Evolutionary conservation across 2,797 vertebrate genomes (phyloP).

Genomic region (Luscinia megarhynchos): DNA sequence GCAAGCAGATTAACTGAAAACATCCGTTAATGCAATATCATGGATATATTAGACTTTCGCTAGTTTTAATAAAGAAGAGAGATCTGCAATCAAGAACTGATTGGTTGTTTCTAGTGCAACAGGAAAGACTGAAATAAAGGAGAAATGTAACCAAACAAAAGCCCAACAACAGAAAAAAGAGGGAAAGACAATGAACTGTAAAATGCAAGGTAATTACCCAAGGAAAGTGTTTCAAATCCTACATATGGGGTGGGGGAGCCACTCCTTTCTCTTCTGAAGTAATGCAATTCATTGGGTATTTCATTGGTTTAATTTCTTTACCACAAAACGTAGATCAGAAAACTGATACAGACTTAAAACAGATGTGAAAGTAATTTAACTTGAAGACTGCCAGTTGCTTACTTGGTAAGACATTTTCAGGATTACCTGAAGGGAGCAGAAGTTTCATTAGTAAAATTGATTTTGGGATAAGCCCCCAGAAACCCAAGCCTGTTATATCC

Average conservation of each 20-base stretch:
- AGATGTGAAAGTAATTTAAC: background rate
- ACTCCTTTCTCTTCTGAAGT: conserved; percentile 6
- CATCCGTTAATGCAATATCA: background rate
- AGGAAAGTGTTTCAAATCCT: background rate
- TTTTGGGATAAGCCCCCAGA: background rate
- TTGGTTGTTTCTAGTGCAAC: background rate
- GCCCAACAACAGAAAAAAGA: background rate
- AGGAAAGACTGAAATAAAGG: background rate
- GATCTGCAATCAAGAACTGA: background rate
- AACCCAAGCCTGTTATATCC: background rate
- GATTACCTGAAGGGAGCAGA: background rate
- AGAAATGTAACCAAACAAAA: background rate
- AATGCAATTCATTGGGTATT: conserved; percentile 18
- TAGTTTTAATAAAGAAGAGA: background rate
- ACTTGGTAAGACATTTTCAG: background rate
- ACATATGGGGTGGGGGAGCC: background rate
- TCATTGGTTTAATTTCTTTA: background rate
- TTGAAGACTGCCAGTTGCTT: background rate
- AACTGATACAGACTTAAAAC: conserved; percentile 34
- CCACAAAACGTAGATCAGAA: conserved; percentile 41
- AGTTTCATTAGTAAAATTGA: background rate
- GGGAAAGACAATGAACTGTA: background rate
- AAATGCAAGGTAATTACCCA: background rate
- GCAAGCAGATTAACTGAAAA: background rate
- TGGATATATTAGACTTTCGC: background rate